These are phyloP conservation scores for Struthidea cinerea DNA, from an alignment of 2,113 vertebrate species.

Conservation along the genomic window DNA sequence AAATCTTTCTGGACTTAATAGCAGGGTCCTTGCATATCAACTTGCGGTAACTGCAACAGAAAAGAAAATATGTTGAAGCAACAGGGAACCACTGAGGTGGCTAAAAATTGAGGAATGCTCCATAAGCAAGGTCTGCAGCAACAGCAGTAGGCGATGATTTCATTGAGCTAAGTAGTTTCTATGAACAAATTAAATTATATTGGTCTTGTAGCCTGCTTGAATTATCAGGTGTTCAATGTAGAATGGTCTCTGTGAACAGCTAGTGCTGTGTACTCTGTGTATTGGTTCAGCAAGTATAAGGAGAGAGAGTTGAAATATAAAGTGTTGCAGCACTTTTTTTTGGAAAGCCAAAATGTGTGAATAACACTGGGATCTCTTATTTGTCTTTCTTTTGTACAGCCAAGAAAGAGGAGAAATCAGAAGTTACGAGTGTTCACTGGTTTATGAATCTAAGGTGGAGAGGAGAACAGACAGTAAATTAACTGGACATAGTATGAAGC, in stretches of 20 bases:
- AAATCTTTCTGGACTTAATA: background rate
- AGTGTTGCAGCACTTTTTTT: background rate
- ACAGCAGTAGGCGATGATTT: background rate
- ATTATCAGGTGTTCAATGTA: background rate
- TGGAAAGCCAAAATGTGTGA: background rate
- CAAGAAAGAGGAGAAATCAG: constrained; percentile 47
- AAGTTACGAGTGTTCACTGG: constrained; percentile 19
- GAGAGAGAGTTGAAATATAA: background rate
- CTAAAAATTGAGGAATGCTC: background rate
- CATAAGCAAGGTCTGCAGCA: background rate
- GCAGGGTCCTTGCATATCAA: rapidly evolving
- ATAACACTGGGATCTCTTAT: background rate
- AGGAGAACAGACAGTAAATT: constrained; percentile 20
- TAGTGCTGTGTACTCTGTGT: background rate
- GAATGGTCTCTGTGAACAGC: background rate
- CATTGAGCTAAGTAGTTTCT: background rate
- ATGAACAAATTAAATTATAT: background rate
- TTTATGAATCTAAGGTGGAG: constrained; percentile 54
- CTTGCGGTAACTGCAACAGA: background rate
- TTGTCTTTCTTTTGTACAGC: constrained; percentile 57
- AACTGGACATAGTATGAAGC: constrained; percentile 50
- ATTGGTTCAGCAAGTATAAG: background rate
- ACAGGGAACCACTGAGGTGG: background rate
- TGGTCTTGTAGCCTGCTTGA: background rate
- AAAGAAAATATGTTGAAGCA: background rate